Evolutionary conservation across 1,140 invertebrate species (phyloP).

Genomic region (Heterodera schachtii): DNA sequence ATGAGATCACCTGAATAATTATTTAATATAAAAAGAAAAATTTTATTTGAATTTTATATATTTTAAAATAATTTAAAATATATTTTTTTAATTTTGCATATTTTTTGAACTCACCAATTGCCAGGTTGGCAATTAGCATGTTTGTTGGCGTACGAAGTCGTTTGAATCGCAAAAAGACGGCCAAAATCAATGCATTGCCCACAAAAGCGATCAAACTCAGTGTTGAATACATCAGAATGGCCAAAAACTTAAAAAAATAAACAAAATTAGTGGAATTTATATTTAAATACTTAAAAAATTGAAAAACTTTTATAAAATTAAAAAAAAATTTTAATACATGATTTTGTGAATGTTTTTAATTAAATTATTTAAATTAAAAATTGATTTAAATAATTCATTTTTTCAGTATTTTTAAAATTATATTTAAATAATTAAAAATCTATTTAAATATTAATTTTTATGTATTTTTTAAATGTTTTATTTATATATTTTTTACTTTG

Average conservation of each 20-base stretch:
- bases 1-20: conserved; percentile 43
- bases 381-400: too few species aligned
- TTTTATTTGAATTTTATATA: conserved; percentile 48
- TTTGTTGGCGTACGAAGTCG: conserved; percentile 61
- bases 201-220: conserved; percentile 59
- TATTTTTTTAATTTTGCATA: background rate
- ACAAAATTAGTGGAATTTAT: too few species aligned
- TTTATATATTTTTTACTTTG: background rate
- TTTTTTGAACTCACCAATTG: conserved; percentile 35
- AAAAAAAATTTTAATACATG: too few species aligned
- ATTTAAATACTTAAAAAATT: too few species aligned
- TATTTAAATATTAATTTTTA: background rate
- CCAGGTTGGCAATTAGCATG: conserved; percentile 55
- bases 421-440: background rate
- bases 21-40: background rate
- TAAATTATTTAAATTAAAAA: too few species aligned
- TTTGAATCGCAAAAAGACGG: conserved; percentile 62
- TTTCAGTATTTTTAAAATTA: too few species aligned
- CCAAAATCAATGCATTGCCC: conserved; percentile 60
- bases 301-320: too few species aligned
- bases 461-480: background rate
- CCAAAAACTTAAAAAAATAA: conserved; percentile 53
- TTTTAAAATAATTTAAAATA: conserved; percentile 12
- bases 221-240: conserved; percentile 57
- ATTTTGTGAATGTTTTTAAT: too few species aligned